A percentile compares a stretch with the other conserved stretches of the same genome.
These are phyloP conservation scores for Notothenia coriiceps DNA, from an alignment of 2,113 vertebrate genomes.

Conservation along the genomic window DNA sequence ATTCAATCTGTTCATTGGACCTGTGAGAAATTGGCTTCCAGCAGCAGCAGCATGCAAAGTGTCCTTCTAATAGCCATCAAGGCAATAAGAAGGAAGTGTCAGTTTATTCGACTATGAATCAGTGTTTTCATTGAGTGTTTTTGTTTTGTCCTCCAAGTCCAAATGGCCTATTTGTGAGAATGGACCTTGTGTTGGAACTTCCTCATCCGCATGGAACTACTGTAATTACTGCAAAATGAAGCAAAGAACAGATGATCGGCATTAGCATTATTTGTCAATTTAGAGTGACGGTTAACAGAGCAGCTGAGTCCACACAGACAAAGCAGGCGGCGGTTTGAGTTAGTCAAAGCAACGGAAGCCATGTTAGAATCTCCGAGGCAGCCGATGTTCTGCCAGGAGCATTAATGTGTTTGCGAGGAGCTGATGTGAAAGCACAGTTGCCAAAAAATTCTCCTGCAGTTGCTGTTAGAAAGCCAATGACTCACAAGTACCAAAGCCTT, in stretches of 20 bases:
- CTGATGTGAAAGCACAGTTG: constrained; percentile 23
- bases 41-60: constrained; percentile 65
- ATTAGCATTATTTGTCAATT: constrained; percentile 75
- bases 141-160: constrained; percentile 27
- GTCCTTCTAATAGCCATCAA: constrained; percentile 16
- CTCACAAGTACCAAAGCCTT: constrained; percentile 79
- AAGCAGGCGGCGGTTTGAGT: constrained; percentile 43
- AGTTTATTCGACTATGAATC: constrained; percentile 33
- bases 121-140: constrained; percentile 34
- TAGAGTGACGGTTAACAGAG: constrained; percentile 39
- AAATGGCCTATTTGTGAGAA: constrained; percentile 71
- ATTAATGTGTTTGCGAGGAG: neutral
- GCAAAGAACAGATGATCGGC: constrained; percentile 84
- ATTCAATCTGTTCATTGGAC: constrained; percentile 79
- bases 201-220: constrained; percentile 88
- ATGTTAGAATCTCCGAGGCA: constrained; percentile 45
- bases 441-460: constrained; percentile 20
- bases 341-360: constrained; percentile 63
- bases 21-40: constrained; percentile 86
- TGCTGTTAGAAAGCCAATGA: constrained; percentile 82
- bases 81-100: neutral
- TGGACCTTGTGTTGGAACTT: constrained; percentile 77
- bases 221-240: constrained; percentile 90
- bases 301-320: constrained; percentile 57
- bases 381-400: constrained; percentile 1